These are phyloP conservation scores for Pipistrellus pipistrellus DNA, from an alignment of 2,797 vertebrate genomes.

Conservation along the genomic window DNA sequence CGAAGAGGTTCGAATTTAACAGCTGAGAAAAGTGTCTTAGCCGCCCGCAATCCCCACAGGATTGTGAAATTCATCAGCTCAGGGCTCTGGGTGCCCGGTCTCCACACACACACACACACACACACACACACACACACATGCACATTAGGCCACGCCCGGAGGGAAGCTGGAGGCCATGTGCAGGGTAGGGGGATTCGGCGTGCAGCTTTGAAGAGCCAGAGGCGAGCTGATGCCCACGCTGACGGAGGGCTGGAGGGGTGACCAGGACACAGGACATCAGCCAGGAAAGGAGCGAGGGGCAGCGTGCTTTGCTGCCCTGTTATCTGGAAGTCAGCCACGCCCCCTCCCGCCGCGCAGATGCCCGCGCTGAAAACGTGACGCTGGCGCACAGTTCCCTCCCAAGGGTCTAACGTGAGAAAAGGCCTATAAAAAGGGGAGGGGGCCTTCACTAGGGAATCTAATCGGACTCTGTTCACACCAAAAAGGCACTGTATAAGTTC, in stretches of 20 bases:
- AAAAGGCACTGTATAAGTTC: neutral
- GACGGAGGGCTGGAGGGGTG: neutral
- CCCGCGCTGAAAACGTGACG: neutral
- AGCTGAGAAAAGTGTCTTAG: slow-evolving; percentile 61
- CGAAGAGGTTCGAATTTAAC: slow-evolving; percentile 73
- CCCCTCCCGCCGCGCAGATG: neutral
- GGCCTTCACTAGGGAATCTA: neutral
- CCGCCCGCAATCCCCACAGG: slow-evolving; percentile 9
- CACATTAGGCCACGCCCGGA: neutral
- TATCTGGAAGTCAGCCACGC: neutral
- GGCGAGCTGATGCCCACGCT: neutral
- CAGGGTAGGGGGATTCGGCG: neutral
- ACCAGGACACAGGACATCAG: neutral
- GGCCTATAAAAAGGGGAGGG: neutral
- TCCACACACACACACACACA: neutral
- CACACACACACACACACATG: too few species aligned
- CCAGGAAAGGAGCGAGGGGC: neutral
- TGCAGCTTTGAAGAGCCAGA: neutral
- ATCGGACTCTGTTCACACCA: slow-evolving; percentile 42
- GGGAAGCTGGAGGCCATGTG: slow-evolving; percentile 31
- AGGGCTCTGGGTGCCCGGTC: neutral
- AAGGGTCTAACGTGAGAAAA: slow-evolving; percentile 51
- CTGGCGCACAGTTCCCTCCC: neutral
- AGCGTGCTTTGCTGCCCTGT: neutral
- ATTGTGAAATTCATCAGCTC: slow-evolving; percentile 58